These are phyloP conservation scores for Ophioderma brevispina DNA, from an alignment of 35 echinoderm and acorn worm species.

Conservation along the genomic window DNA sequence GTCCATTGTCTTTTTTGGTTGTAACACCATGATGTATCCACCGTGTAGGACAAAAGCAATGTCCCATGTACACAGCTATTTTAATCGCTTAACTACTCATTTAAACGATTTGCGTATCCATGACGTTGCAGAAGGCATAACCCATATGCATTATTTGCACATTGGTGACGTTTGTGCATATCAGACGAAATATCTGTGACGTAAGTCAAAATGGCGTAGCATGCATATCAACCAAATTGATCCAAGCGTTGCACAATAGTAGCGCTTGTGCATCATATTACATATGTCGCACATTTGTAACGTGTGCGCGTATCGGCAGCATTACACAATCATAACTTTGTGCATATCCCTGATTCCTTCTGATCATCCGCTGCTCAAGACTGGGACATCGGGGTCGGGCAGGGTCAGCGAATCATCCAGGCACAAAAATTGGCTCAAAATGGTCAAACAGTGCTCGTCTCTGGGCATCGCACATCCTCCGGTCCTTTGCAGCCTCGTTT, in stretches of 20 bases:
- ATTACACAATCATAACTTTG: not conserved
- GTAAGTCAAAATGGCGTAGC: too few relatives aligned
- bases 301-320: not conserved
- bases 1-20: too few relatives aligned
- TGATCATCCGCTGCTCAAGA: not conserved
- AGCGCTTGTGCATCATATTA: too few relatives aligned
- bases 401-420: not conserved
- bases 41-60: too few relatives aligned
- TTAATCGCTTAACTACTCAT: too few relatives aligned
- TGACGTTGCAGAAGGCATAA: too few relatives aligned
- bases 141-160: too few relatives aligned
- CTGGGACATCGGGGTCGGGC: not conserved
- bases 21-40: too few relatives aligned
- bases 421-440: not conserved
- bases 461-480: not conserved
- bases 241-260: not conserved
- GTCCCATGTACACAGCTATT: too few relatives aligned
- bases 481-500: not conserved
- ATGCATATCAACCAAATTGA: too few relatives aligned
- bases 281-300: not conserved
- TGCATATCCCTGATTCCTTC: not conserved
- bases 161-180: not conserved
- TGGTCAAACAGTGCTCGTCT: not conserved
- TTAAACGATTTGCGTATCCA: too few relatives aligned
- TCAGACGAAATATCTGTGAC: too few relatives aligned